Percentiles rank a stretch among this genome's conserved stretches.
These are phyloP conservation scores for Mastomys natalensis DNA, from an alignment of 2,113 vertebrate genomes.

Conservation along the genomic window DNA sequence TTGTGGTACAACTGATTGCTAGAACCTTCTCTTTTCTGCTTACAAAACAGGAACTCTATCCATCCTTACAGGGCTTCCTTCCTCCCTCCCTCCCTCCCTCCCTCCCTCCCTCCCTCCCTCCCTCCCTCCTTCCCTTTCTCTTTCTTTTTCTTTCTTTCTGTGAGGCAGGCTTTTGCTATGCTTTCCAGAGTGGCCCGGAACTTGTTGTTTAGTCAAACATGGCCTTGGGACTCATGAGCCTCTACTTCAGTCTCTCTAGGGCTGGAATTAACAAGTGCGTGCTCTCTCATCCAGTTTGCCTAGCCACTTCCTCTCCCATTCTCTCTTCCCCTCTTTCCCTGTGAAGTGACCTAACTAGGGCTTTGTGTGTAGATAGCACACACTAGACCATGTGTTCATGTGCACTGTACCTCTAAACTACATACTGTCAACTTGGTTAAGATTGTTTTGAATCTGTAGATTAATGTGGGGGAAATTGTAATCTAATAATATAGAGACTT, in stretches of 20 bases:
- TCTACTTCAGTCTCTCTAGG: background rate
- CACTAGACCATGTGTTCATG: background rate
- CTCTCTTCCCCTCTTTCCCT: background rate
- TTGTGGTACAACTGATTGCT: background rate
- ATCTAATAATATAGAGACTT: background rate
- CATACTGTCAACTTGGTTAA: background rate
- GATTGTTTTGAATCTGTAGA: conserved; percentile 37
- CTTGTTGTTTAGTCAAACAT: background rate
- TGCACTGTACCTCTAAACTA: background rate
- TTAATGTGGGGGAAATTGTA: conserved; percentile 13
- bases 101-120: too few species aligned
- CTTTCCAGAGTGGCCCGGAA: background rate
- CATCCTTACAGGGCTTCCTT: background rate
- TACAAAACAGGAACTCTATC: background rate
- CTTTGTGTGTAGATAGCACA: background rate
- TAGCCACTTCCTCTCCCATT: background rate
- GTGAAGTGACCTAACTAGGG: background rate
- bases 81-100: background rate
- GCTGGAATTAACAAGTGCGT: background rate
- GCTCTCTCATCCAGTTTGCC: background rate
- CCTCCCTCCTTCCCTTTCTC: too few species aligned
- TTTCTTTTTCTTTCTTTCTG: background rate
- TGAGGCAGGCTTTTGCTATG: background rate
- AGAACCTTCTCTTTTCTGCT: background rate
- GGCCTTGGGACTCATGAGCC: background rate